These are phyloP conservation scores for Clepsis dumicolana DNA, from an alignment of 2,888 invertebrate species.

Conservation along the genomic window DNA sequence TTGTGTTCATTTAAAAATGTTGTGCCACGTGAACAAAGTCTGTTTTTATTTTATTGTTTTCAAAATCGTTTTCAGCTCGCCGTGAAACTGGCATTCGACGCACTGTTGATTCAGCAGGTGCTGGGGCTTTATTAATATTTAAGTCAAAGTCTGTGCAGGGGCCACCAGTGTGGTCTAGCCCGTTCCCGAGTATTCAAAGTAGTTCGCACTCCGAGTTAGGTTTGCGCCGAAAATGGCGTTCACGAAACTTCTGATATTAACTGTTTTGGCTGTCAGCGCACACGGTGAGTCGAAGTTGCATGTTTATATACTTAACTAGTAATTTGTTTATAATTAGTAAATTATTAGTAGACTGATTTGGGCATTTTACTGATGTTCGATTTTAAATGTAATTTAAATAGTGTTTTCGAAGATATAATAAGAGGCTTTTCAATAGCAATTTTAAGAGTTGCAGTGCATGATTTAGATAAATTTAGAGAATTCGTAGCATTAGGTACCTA, in stretches of 20 bases:
- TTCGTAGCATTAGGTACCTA: too few relatives aligned
- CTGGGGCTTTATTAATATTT: constrained; percentile 65
- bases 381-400: too few relatives aligned
- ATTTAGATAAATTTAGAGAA: too few relatives aligned
- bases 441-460: too few relatives aligned
- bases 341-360: neutral
- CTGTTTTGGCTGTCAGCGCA: constrained; percentile 51
- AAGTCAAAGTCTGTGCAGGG: constrained; percentile 58
- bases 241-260: constrained; percentile 52
- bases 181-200: constrained; percentile 47
- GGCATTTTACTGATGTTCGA: too few relatives aligned
- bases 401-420: too few relatives aligned
- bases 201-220: constrained; percentile 44
- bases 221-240: constrained; percentile 61
- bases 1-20: constrained; percentile 5
- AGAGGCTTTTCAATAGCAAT: too few relatives aligned
- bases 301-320: neutral
- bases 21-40: constrained; percentile 36
- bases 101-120: constrained; percentile 71
- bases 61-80: constrained; percentile 47
- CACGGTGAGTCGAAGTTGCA: constrained; percentile 58
- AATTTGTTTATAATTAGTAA: neutral
- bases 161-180: constrained; percentile 61
- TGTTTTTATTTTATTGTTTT: constrained; percentile 31
- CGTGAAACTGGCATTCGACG: constrained; percentile 59